These are phyloP conservation scores for Patella pellucida DNA, from an alignment of 2,888 invertebrate genomes.

Conservation along the genomic window DNA sequence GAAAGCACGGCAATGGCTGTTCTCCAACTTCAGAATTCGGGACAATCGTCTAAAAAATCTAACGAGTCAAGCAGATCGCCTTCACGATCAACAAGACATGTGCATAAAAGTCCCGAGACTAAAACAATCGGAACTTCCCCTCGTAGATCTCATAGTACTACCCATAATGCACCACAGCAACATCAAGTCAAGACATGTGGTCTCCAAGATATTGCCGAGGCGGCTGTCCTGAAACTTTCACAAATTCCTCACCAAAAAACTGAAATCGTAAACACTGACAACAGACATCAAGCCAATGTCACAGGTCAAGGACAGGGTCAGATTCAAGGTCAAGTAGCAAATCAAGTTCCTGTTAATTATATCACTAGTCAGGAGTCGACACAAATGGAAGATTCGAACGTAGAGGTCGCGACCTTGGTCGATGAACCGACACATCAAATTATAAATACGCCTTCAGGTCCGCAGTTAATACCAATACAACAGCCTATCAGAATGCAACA, in stretches of 20 bases:
- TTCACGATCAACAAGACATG: not conserved
- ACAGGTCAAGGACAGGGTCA: not conserved
- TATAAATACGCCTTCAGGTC: not conserved
- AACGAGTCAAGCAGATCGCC: not conserved
- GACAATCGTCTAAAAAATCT: not conserved
- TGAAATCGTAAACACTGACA: not conserved
- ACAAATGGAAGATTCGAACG: not conserved
- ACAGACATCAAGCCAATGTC: not conserved
- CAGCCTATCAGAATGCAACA: conserved; percentile 5
- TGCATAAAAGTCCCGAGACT: not conserved
- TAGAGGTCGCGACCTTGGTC: too few species aligned
- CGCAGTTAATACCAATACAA: not conserved
- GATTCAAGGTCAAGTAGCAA: not conserved
- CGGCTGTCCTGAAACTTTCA: conserved; percentile 15
- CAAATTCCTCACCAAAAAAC: conserved; percentile 15
- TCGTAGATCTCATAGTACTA: conserved; percentile 17
- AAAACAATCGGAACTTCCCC: not conserved
- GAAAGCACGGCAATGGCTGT: conserved; percentile 55
- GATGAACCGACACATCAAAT: not conserved
- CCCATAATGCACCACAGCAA: not conserved
- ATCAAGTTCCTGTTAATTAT: too few species aligned
- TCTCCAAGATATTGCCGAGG: conserved; percentile 21
- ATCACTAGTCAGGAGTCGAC: too few species aligned
- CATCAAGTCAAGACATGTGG: conserved; percentile 1
- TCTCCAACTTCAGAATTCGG: conserved; percentile 44